These are phyloP conservation scores for Cantharis rustica DNA, from an alignment of 2,888 invertebrate genomes.

Conservation along the genomic window DNA sequence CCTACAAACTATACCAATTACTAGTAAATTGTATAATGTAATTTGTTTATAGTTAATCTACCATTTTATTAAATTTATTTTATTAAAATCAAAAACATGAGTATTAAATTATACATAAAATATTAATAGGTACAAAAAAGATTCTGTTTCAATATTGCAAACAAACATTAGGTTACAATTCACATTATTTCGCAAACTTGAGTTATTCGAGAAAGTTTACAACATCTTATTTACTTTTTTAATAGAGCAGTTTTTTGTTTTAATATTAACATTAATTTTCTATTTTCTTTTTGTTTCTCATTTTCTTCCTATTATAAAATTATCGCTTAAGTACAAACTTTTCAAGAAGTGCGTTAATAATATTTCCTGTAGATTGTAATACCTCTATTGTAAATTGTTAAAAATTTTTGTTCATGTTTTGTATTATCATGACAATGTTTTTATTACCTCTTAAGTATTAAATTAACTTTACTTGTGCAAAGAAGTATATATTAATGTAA, in stretches of 20 bases:
- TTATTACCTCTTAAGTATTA: neutral
- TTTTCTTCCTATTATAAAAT: neutral
- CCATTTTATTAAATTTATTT: too few relatives aligned
- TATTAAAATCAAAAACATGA: too few relatives aligned
- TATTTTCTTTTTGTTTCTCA: neutral
- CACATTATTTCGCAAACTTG: neutral
- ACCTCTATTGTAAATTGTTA: neutral
- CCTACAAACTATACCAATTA: too few relatives aligned
- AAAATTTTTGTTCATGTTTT: neutral
- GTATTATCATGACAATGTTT: neutral
- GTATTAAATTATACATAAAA: too few relatives aligned
- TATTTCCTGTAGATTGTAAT: neutral
- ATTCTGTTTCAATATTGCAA: neutral
- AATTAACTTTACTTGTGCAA: neutral
- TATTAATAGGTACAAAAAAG: neutral
- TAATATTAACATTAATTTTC: conserved; percentile 1
- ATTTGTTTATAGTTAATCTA: too few relatives aligned
- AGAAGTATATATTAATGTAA: neutral
- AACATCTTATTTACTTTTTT: conserved; percentile 2
- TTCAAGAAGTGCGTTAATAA: neutral
- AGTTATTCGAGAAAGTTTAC: conserved; percentile 1
- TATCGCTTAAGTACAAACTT: neutral
- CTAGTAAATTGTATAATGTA: too few relatives aligned
- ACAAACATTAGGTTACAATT: neutral
- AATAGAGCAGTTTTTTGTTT: conserved; percentile 3